Conservation (phyloP, 2,797 vertebrate genomes). For the Cheirogaleus major region DNA sequence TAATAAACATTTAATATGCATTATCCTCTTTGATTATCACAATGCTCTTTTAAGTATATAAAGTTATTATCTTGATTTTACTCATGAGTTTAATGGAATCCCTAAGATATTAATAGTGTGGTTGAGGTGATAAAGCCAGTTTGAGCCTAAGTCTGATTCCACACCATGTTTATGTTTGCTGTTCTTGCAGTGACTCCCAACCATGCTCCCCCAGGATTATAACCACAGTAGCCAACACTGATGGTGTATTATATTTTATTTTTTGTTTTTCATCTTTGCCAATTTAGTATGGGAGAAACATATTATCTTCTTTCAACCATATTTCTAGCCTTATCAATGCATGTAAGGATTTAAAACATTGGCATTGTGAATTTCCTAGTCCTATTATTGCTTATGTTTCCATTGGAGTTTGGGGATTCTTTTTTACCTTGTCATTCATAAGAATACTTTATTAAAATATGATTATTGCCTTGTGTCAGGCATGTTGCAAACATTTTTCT, state of each 20-base stretch:
- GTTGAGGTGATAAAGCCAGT: background rate
- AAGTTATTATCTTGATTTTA: background rate
- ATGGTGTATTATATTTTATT: background rate
- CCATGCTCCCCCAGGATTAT: background rate
- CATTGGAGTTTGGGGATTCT: background rate
- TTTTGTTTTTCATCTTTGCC: background rate
- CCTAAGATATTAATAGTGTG: background rate
- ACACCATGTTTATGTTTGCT: background rate
- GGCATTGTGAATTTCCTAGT: background rate
- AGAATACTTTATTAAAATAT: background rate
- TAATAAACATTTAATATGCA: background rate
- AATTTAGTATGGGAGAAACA: background rate
- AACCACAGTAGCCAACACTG: background rate
- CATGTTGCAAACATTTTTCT: background rate
- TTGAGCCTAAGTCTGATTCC: background rate
- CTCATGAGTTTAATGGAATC: background rate
- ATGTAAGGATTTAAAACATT: background rate
- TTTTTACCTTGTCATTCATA: background rate
- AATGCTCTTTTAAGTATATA: background rate
- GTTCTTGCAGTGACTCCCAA: background rate
- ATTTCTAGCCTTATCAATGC: background rate
- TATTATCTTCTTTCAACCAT: background rate
- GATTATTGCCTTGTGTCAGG: background rate
- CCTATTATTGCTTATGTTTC: background rate
- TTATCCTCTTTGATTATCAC: background rate